Conservation (phyloP, 2,888 invertebrate genomes). For the Auanema freiburgensis region DNA sequence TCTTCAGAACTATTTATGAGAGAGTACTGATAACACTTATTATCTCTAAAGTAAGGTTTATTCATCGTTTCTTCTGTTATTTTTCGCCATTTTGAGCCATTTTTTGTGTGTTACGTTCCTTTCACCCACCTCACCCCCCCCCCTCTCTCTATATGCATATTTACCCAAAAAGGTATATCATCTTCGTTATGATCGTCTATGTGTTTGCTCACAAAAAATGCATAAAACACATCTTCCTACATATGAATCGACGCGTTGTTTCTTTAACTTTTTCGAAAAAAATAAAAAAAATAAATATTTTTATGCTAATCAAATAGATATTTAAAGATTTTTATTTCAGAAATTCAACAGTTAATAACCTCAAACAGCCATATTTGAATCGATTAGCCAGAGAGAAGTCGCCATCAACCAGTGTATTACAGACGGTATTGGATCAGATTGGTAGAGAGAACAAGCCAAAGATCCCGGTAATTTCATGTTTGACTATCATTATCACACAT, state of each 20-base stretch:
- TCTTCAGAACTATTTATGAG: too few species aligned
- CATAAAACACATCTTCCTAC: background rate
- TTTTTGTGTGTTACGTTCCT: too few species aligned
- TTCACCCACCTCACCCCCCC: too few species aligned
- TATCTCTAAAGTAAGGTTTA: too few species aligned
- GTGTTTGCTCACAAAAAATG: conserved; percentile 3
- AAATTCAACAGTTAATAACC: conserved; percentile 5
- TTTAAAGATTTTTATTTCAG: background rate
- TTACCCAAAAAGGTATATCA: too few species aligned
- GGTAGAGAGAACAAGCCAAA: background rate
- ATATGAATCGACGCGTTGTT: background rate
- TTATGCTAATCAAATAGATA: background rate
- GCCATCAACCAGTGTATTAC: conserved; percentile 9
- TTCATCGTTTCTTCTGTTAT: too few species aligned
- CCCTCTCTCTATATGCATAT: background rate
- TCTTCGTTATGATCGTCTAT: background rate
- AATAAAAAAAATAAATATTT: background rate
- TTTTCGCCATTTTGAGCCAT: too few species aligned
- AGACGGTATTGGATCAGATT: conserved; percentile 13
- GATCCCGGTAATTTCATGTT: too few species aligned
- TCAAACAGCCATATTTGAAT: conserved; percentile 16
- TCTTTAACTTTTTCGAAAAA: background rate
- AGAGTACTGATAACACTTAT: too few species aligned
- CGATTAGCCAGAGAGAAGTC: conserved; percentile 8
- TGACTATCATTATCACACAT: too few species aligned